Evolutionary conservation across 2,888 invertebrate species (phyloP).

Genomic region (Protonemura montana): DNA sequence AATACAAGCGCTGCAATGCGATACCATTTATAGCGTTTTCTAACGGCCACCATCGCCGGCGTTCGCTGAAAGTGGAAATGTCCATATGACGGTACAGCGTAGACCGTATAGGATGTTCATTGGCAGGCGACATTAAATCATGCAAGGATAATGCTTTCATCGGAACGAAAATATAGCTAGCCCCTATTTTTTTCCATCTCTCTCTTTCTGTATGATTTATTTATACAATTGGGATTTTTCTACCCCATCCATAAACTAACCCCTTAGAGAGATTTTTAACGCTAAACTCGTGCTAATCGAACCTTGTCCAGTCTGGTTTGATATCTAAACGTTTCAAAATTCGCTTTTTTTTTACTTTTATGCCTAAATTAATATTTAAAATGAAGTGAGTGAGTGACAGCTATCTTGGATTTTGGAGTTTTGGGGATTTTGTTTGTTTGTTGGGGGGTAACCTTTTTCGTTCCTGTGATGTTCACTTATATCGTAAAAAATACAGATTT

Average conservation of each 20-base stretch:
- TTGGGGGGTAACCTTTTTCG: too few species aligned
- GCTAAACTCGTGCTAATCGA: constrained; percentile 33
- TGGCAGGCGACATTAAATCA: constrained; percentile 46
- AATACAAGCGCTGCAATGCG: neutral
- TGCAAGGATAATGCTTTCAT: constrained; percentile 46
- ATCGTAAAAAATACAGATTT: too few species aligned
- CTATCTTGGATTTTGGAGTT: too few species aligned
- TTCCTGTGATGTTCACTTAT: too few species aligned
- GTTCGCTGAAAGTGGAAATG: constrained; percentile 33
- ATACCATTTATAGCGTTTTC: constrained; percentile 38
- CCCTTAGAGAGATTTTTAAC: constrained; percentile 38
- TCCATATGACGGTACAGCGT: constrained; percentile 24
- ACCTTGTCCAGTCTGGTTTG: constrained; percentile 33
- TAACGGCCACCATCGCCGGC: neutral
- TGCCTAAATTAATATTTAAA: neutral
- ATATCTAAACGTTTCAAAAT: constrained; percentile 10
- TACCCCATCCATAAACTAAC: constrained; percentile 34
- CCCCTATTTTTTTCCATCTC: neutral
- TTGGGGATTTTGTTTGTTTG: too few species aligned
- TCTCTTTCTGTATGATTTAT: constrained; percentile 37
- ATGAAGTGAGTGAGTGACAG: too few species aligned
- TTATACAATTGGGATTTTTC: constrained; percentile 25
- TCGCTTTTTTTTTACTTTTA: neutral
- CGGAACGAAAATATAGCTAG: constrained; percentile 36
- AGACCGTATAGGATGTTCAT: constrained; percentile 25